Conservation (phyloP, 2,113 vertebrate species). For the Sceloporus undulatus region DNA sequence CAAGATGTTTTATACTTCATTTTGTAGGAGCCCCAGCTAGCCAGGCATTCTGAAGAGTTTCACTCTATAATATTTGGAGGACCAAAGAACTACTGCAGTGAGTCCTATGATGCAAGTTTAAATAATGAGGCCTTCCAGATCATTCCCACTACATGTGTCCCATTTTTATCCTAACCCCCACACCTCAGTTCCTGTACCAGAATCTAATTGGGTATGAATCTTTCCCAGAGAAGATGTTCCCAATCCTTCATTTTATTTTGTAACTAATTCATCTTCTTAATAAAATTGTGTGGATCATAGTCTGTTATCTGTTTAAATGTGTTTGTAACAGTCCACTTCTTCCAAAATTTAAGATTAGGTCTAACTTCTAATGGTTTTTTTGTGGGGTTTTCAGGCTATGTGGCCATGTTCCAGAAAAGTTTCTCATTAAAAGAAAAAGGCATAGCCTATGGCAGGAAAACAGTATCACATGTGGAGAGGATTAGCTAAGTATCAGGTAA, state of each 20-base stretch:
- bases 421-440: neutral
- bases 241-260: neutral
- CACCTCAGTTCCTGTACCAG: neutral
- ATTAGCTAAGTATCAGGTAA: neutral
- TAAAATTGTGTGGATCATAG: conserved; percentile 11
- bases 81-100: neutral
- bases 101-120: neutral
- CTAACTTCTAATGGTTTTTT: neutral
- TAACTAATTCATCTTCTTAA: conserved; percentile 2
- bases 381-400: too few species aligned
- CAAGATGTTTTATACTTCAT: neutral
- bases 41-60: too few species aligned
- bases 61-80: too few species aligned
- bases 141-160: neutral
- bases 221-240: neutral
- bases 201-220: neutral
- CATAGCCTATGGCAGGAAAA: neutral
- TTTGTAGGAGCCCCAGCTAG: too few species aligned
- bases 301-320: neutral
- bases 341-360: neutral
- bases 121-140: neutral
- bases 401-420: too few species aligned
- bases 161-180: neutral
- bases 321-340: neutral
- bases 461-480: neutral